Evolutionary conservation across 1,140 invertebrate genomes (phyloP), one percentile per base, ranked within the genome.

Genomic region (Saccostrea glomerata): DNA sequence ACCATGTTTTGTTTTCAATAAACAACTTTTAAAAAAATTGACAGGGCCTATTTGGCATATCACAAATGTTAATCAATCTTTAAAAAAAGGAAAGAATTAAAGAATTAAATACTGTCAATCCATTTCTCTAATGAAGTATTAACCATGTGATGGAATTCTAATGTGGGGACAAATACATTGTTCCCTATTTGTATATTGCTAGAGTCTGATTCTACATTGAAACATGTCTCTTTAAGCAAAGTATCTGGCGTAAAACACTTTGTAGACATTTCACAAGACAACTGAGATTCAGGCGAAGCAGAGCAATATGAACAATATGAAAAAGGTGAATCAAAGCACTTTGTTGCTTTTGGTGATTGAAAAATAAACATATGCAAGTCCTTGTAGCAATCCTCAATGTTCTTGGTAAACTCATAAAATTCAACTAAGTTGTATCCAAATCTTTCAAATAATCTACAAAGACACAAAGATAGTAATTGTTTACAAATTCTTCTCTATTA

Each of bases 321-420:
- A 36, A 36, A 1, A 36, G 63, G 17, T 70, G 15, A 58, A 11
- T 25, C n/a, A 36, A 20, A n/a, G 63, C 30, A 36, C 30, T 36
- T 2, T 36, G 30, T 36, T 36, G 30, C 30, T 36, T 36, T 36
- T 36, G 30, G n/a, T 20, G 63, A 20, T 70, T 15, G 63, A 70
- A 70, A 70, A 70, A 70, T 20, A 70, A 2, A 70, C 63, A 70
- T 25, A 20, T 70, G 63, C 63, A 70, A 70, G 63, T 70, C 63
- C 23, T 70, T 70, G 63, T 36, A 36, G 30, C 23, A 70, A n/a
- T n/a, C 63, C 23, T 70, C 63, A 70, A 9, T 25, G 1, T n/a
- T 70, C 63, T 70, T 70, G 1, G 63, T 70, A n/a, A 70, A 70
- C 15, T 70, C 63, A 70, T 70, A 70, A 70, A 70, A 70, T 70